Conservation (phyloP, 2,888 invertebrate genomes). For the Atrina japonica region DNA sequence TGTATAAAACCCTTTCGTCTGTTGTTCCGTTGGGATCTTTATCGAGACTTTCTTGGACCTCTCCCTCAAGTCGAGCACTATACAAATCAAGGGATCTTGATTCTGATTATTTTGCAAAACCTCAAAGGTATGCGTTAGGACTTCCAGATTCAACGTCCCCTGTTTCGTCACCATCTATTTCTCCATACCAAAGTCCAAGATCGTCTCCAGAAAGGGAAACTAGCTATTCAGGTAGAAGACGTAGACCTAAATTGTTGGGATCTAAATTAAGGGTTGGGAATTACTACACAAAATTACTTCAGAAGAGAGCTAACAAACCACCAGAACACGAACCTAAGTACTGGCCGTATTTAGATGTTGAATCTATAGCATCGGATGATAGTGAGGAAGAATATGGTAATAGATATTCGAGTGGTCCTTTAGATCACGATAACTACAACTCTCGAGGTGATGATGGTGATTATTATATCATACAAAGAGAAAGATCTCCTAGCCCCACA, state of each 20-base stretch:
- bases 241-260: constrained; percentile 51
- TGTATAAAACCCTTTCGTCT: background rate
- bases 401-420: constrained; percentile 32
- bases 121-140: background rate
- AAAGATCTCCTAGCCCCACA: constrained; percentile 42
- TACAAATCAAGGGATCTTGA: constrained; percentile 8
- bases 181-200: constrained; percentile 44
- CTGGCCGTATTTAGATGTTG: constrained; percentile 65
- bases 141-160: constrained; percentile 7
- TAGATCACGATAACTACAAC: constrained; percentile 39
- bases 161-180: constrained; percentile 36
- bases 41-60: background rate
- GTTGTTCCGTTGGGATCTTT: background rate
- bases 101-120: constrained; percentile 1
- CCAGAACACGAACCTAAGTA: constrained; percentile 54
- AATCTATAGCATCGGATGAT: constrained; percentile 60
- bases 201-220: constrained; percentile 44
- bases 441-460: constrained; percentile 41
- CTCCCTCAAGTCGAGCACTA: constrained; percentile 1
- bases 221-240: constrained; percentile 34
- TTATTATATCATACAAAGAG: constrained; percentile 42
- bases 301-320: constrained; percentile 41
- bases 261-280: constrained; percentile 57
- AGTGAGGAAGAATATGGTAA: constrained; percentile 47
- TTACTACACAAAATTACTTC: constrained; percentile 56